Evolutionary conservation across 2,888 invertebrate genomes (phyloP).

Genomic region (Empis livida): DNA sequence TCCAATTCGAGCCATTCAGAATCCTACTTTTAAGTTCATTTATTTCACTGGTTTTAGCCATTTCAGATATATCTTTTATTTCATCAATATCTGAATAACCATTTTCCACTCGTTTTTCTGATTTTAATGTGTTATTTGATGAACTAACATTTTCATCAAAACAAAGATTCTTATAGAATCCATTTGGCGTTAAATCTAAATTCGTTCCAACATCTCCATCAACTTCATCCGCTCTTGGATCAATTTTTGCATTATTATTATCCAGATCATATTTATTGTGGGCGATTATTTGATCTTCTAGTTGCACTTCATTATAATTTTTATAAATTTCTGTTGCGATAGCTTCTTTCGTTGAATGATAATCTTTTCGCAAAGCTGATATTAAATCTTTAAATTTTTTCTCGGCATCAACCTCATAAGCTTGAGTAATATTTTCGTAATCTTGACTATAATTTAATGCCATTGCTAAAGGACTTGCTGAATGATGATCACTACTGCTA

Average conservation of each 20-base stretch:
- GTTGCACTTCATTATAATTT: slow-evolving; percentile 10
- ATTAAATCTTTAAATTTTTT: slow-evolving; percentile 20
- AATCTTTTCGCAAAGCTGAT: slow-evolving; percentile 24
- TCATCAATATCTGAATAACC: slow-evolving; percentile 12
- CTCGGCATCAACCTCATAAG: slow-evolving; percentile 4
- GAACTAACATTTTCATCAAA: slow-evolving; percentile 16
- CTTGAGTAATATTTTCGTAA: slow-evolving; percentile 5
- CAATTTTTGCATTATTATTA: background rate
- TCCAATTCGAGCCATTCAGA: slow-evolving; percentile 14
- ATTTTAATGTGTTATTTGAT: slow-evolving; percentile 15
- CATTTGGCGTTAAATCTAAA: slow-evolving; percentile 2
- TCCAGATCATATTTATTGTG: slow-evolving; percentile 9
- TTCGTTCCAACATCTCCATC: background rate
- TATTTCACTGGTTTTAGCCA: slow-evolving; percentile 14
- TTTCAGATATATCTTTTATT: slow-evolving; percentile 13
- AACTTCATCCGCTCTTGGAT: background rate
- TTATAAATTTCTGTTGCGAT: background rate
- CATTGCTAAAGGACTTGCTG: background rate
- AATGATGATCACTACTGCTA: background rate
- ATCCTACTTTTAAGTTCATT: slow-evolving; percentile 15
- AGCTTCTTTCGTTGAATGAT: slow-evolving; percentile 6
- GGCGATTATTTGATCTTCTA: slow-evolving; percentile 13
- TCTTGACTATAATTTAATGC: background rate
- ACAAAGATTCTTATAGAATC: slow-evolving; percentile 17
- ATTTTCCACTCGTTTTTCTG: slow-evolving; percentile 9